Percentiles rank a stretch among this genome's conserved stretches.
phyloP scores from a whole-genome alignment of 2,797 vertebrate genomes.

The Lepilemur ruficaudatus region DNA sequence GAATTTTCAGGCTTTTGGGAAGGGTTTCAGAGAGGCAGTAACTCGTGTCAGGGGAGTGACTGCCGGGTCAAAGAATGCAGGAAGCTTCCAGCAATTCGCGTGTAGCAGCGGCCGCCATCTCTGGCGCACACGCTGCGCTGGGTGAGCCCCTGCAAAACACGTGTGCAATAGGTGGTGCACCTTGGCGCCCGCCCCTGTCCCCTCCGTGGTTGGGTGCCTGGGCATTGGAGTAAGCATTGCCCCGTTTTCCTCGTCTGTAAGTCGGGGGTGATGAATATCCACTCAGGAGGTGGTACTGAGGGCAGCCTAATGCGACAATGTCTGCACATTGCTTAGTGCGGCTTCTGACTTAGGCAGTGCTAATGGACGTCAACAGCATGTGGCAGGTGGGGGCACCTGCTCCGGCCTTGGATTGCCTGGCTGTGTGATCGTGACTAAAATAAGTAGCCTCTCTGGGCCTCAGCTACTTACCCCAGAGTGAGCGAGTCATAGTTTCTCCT shows the following conservation, averaged over 20 bases:
- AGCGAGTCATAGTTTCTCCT: neutral
- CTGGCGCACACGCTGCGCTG: rapidly evolving
- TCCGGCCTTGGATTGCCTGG: neutral
- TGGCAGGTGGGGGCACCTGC: rapidly evolving
- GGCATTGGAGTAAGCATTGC: neutral
- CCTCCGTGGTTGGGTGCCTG: neutral
- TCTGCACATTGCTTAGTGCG: no score
- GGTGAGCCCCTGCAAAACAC: neutral
- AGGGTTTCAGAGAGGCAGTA: neutral
- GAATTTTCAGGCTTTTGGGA: neutral
- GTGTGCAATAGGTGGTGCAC: no score
- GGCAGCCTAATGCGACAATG: rapidly evolving
- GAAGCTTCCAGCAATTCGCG: rapidly evolving
- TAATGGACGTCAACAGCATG: rapidly evolving
- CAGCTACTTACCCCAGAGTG: neutral
- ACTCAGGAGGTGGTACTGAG: neutral
- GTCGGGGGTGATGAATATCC: no score
- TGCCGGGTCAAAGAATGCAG: neutral
- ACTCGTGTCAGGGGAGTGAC: rapidly evolving
- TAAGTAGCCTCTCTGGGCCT: neutral
- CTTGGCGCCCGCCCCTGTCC: rapidly evolving
- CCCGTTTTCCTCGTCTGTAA: neutral
- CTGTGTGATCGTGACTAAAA: neutral
- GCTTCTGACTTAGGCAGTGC: neutral
- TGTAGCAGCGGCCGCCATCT: rapidly evolving